A percentile compares a stretch with the other conserved stretches of the same genome.
These are phyloP conservation scores for Leucophenga varia DNA, from an alignment of 1,140 invertebrate species.

Conservation along the genomic window DNA sequence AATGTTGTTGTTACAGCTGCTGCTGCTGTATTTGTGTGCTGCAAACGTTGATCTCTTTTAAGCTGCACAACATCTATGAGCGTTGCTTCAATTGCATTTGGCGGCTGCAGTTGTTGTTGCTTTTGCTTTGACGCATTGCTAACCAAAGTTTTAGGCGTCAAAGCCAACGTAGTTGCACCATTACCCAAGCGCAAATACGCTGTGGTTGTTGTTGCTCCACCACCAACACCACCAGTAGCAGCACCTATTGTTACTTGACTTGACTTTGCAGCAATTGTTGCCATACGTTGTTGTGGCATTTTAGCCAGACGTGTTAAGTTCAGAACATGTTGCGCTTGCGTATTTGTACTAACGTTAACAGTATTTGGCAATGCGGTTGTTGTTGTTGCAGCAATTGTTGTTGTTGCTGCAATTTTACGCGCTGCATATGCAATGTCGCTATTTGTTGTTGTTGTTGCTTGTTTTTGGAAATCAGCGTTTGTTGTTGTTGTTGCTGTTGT, in stretches of 20 bases:
- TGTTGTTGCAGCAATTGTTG: conserved; percentile 8
- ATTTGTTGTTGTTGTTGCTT: conserved; percentile 14
- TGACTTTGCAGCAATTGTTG: conserved; percentile 11
- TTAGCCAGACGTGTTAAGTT: conserved; percentile 38
- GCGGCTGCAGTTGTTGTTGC: conserved; percentile 13
- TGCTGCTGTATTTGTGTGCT: conserved; percentile 10
- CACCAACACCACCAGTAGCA: conserved; percentile 2
- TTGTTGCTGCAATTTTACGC: conserved; percentile 2
- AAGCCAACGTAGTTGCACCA: conserved; percentile 30
- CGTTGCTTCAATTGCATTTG: too few relatives aligned
- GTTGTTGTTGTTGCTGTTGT: background rate
- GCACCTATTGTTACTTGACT: conserved; percentile 8
- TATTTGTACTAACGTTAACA: conserved; percentile 14
- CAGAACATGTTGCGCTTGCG: conserved; percentile 24
- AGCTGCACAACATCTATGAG: background rate
- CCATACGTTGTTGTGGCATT: conserved; percentile 36
- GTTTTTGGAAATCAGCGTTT: conserved; percentile 5
- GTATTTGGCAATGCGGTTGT: conserved; percentile 7
- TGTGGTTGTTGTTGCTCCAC: conserved; percentile 22
- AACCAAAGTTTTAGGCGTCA: conserved; percentile 3
- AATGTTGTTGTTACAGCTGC: conserved; percentile 5
- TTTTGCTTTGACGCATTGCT: background rate
- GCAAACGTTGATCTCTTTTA: background rate
- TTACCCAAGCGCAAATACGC: conserved; percentile 39
- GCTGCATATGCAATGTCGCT: conserved; percentile 4